A percentile compares a stretch with the other conserved stretches of the same genome.
These are phyloP conservation scores for Drosophila siamana DNA, from an alignment of 2,888 invertebrate genomes.

Conservation along the genomic window DNA sequence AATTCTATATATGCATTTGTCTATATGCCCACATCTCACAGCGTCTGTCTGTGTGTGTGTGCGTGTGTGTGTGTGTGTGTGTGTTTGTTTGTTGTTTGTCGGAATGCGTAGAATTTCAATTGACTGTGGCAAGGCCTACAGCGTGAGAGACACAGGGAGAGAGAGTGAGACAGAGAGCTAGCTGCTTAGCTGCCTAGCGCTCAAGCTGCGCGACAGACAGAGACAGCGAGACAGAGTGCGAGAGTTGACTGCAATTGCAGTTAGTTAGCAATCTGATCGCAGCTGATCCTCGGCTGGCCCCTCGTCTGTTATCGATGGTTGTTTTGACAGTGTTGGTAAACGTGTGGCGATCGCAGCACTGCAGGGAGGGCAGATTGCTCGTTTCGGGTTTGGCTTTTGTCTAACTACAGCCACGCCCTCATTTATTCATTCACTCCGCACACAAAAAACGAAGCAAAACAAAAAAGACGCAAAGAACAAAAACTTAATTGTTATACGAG, in stretches of 20 bases:
- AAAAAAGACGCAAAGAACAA: conserved; percentile 43
- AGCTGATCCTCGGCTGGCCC: too few species aligned
- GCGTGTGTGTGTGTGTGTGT: conserved; percentile 39
- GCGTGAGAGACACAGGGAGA: background rate
- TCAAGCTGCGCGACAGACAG: conserved; percentile 41
- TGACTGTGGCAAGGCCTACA: conserved; percentile 68
- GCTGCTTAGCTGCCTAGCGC: conserved; percentile 2
- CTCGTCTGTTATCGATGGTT: conserved; percentile 43
- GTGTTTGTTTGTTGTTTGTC: conserved; percentile 75
- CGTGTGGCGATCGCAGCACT: conserved; percentile 31
- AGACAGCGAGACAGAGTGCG: conserved; percentile 16
- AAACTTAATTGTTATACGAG: conserved; percentile 80
- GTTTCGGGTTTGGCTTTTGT: conserved; percentile 55
- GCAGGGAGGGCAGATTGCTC: conserved; percentile 61
- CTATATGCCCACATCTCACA: conserved; percentile 29
- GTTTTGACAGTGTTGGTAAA: conserved; percentile 71
- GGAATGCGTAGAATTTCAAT: conserved; percentile 81
- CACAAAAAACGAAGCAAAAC: conserved; percentile 14
- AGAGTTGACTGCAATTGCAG: conserved; percentile 5
- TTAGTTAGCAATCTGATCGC: conserved; percentile 28
- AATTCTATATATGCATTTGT: conserved; percentile 76
- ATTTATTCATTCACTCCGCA: conserved; percentile 15
- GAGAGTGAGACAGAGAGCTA: background rate
- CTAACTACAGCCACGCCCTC: conserved; percentile 62
- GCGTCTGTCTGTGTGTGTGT: conserved; percentile 23